Evolutionary conservation across 2,888 invertebrate species (phyloP).

Genomic region (Drosophila emarginata): DNA sequence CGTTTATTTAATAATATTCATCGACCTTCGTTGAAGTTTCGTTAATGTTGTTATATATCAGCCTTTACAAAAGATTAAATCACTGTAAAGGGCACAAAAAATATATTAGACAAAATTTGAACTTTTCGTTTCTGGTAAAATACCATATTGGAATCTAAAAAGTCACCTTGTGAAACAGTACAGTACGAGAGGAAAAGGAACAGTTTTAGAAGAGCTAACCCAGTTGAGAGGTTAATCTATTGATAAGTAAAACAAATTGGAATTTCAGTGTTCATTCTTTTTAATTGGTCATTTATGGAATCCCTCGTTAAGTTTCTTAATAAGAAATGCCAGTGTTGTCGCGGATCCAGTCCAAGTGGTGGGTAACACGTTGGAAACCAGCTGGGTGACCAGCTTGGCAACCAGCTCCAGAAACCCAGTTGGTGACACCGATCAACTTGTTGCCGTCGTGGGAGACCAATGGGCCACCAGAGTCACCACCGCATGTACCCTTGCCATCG

Average conservation of each 20-base stretch:
- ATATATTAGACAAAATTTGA: no score
- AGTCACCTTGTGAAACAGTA: no score
- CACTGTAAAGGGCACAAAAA: no score
- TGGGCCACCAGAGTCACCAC: slow-evolving; percentile 79
- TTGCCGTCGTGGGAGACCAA: slow-evolving; percentile 56
- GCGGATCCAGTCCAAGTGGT: slow-evolving; percentile 67
- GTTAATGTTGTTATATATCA: no score
- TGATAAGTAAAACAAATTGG: background rate
- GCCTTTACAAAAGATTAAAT: no score
- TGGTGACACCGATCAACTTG: slow-evolving; percentile 70
- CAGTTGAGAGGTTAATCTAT: no score
- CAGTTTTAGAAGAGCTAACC: no score
- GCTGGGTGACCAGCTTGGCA: slow-evolving; percentile 63
- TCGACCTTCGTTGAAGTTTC: no score
- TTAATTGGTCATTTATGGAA: background rate
- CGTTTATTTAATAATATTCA: no score
- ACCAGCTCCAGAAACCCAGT: slow-evolving; percentile 49
- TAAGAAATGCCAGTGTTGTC: slow-evolving; percentile 62
- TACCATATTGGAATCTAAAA: no score
- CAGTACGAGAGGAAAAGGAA: no score
- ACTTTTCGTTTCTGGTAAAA: no score
- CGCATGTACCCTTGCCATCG: slow-evolving; percentile 63
- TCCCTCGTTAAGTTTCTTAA: slow-evolving; percentile 16
- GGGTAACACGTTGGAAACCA: slow-evolving; percentile 65
- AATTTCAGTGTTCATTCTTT: background rate